A percentile compares a stretch with the other conserved stretches of the same genome.
These are phyloP conservation scores for Zaprionus vittiger DNA, from an alignment of 1,140 invertebrate species.

Conservation along the genomic window DNA sequence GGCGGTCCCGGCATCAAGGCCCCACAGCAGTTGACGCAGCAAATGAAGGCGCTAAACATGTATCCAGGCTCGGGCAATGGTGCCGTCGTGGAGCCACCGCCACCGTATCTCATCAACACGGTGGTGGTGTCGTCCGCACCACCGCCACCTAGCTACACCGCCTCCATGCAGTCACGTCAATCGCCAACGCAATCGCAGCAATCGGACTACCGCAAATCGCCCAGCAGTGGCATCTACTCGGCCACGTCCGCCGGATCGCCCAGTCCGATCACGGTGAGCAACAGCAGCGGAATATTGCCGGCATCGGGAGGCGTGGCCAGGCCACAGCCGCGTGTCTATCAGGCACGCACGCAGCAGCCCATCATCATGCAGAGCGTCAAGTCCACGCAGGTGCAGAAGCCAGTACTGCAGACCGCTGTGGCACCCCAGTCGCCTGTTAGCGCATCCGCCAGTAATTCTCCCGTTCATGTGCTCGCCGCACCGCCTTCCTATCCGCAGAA, in stretches of 20 bases:
- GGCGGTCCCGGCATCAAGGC: constrained; percentile 87
- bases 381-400: constrained; percentile 97
- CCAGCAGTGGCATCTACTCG: constrained; percentile 89
- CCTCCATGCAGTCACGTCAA: constrained; percentile 93
- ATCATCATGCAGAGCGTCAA: constrained; percentile 98
- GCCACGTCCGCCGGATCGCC: constrained; percentile 91
- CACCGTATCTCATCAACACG: constrained; percentile 87
- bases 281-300: constrained; percentile 85
- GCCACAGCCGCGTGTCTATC: constrained; percentile 90
- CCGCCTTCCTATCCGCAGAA: constrained; percentile 90
- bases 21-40: constrained; percentile 89
- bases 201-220: constrained; percentile 91
- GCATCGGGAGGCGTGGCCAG: constrained; percentile 86
- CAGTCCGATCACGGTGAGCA: constrained; percentile 90
- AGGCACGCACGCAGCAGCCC: constrained; percentile 93
- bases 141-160: constrained; percentile 90
- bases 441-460: constrained; percentile 85
- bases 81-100: constrained; percentile 89
- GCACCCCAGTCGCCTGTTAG: constrained; percentile 91
- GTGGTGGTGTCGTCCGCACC: constrained; percentile 87
- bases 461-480: constrained; percentile 86
- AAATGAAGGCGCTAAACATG: constrained; percentile 93
- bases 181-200: constrained; percentile 91
- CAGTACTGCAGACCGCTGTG: constrained; percentile 95
- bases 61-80: constrained; percentile 87